Conservation (phyloP, 2,113 vertebrate species). For the Microcebus tavaratra region DNA sequence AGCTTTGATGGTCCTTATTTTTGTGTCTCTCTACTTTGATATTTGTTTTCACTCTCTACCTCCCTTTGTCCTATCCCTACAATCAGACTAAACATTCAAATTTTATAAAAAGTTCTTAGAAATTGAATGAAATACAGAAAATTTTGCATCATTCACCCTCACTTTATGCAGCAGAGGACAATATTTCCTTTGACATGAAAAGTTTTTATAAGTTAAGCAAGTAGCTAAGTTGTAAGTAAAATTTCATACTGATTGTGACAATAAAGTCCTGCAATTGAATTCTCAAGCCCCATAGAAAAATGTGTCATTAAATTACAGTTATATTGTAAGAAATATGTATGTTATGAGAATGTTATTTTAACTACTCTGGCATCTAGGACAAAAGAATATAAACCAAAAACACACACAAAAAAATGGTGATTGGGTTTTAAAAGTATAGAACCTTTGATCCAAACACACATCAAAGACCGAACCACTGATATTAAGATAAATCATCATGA, state of each 20-base stretch:
- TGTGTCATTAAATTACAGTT: not conserved
- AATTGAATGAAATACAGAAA: not conserved
- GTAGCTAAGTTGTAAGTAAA: not conserved
- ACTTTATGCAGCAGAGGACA: not conserved
- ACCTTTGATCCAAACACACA: not conserved
- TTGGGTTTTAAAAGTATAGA: constrained; percentile 15
- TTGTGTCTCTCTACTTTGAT: not conserved
- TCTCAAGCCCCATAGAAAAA: not conserved
- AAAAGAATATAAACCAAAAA: not conserved
- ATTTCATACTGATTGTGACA: not conserved
- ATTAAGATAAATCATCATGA: not conserved
- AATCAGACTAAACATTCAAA: not conserved
- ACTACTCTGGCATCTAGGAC: not conserved
- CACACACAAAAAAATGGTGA: not conserved
- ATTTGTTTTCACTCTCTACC: not conserved
- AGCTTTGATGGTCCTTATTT: not conserved
- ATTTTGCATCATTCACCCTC: not conserved
- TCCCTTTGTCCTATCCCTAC: not conserved
- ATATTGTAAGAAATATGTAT: not conserved
- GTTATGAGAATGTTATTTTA: not conserved
- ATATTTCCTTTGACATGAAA: not conserved
- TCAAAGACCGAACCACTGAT: not conserved
- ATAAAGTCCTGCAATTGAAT: not conserved
- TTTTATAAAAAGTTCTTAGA: not conserved
- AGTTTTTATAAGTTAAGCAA: not conserved